Evolutionary conservation across 37 sponge, comb jelly and placozoan genomes (phyloP), one percentile per base, ranked within the genome.

Genomic region (Lycopodina hypogea): DNA sequence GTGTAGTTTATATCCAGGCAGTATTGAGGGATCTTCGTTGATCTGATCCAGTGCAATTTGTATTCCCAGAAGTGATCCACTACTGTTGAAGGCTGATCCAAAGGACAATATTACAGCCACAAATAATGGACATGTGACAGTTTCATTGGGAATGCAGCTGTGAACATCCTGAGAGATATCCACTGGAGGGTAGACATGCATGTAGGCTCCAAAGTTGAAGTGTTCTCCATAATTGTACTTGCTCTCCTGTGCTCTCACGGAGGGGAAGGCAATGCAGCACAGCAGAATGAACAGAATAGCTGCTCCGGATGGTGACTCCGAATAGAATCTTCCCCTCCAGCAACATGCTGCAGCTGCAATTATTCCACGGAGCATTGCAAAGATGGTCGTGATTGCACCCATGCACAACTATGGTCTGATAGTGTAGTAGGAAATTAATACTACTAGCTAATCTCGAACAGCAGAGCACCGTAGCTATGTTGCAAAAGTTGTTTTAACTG

Each of bases 41-140:
- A 80, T 80, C 71, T 56, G 81, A 33, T 71, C 72, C 42, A 80
- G 56, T 14, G 81, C 81, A 35, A 71, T 28, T 50, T 71, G 71
- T 19, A 80, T 37, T 8, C 72, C 81, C n/a, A 71, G 72, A 22
- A 80, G 17, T n/a, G 41, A 38, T 55, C 26, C 42, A 36, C 38
- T 56, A 38, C 81, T 79, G 35, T 33, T 68, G 56, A 68, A 79
- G 7, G 30, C 69, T 61, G 68, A 68, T 3, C 79, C 69, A 68
- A 79, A 79, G 56, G 79, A 79, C 37, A 68, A 8, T 12, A 68
- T 65, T 2, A 79, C 28, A 28, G 69, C 69, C 17, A 79, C 17
- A 51, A 22, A 79, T 9, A 79, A 52, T 26, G 71, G 71, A 42
- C 71, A 70, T 1, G 71, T 70, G 21, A 22, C 24, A 42, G 23